Base-by-base conservation (phyloP, 2,888 invertebrate genomes). In the Candidula unifasciata region DNA sequence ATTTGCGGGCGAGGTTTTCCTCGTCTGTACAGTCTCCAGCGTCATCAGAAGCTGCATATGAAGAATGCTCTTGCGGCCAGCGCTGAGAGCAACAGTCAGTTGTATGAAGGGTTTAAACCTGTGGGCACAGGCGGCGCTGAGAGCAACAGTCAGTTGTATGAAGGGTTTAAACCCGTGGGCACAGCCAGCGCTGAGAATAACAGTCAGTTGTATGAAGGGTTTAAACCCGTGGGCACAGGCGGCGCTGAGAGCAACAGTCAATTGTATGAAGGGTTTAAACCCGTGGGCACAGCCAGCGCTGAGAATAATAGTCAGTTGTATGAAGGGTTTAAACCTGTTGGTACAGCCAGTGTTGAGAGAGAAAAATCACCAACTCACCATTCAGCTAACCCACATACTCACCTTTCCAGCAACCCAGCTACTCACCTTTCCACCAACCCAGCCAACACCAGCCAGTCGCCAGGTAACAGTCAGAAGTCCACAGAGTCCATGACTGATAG, bases 1-100 rank as follows among this genome's bases (percentile, higher is more conserved):
- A 78, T 85, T 3, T 85, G 85, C 44, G 81, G 81, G 2, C 80
- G 85, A 0, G 81, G 85, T 27, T 85, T 85, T n/a, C 85, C 85
- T 24, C 81, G 85, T 0, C 69, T 85, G 57, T 85, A 85, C 77
- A 85, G 85, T 33, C 81, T 85, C 2, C 85, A 85, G 81, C 81
- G 85, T 8, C 85, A 85, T 57, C 77, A 77, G 13, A 81, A 81
- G n/a, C 66, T 80, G 0, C 85, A 85, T 52, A 77, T 68, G 30
- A 84, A 74, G 74, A 80, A 84, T 35, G 60, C 69, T 13, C 57
- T 21, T 27, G 33, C 21, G 5, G 0, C 21, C 0, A 27, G 8
- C 18, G 0, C 18, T 52, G 57, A 16, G 16, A 35, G 8, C 5
- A 13, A 30, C 0, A 73, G 69, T 6, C 80, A 69, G 10, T 8